phyloP scores from a whole-genome alignment of 2,797 vertebrate species.

The Jordanella pulchra region DNA sequence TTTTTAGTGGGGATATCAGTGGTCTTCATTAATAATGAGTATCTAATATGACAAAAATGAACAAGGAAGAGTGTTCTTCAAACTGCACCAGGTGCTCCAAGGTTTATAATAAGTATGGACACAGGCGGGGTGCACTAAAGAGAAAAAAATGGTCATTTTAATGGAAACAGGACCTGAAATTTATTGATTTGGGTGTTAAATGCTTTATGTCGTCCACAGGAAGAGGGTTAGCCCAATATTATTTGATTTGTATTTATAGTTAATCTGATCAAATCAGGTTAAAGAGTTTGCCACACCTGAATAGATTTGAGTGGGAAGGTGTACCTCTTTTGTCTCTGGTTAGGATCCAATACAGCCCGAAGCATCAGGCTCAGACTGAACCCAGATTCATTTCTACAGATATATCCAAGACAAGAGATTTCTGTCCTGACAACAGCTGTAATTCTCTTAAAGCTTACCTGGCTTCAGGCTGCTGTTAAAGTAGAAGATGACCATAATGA shows the following conservation, averaged over 20 bases:
- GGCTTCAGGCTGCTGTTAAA: constrained; percentile 82
- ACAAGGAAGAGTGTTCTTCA: neutral
- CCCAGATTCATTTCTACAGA: neutral
- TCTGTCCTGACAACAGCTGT: no score
- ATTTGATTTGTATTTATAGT: neutral
- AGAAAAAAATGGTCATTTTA: neutral
- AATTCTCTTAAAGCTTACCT: constrained; percentile 72
- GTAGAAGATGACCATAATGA: constrained; percentile 83
- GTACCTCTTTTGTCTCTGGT: constrained; percentile 3
- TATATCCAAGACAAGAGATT: no score
- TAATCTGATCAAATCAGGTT: neutral
- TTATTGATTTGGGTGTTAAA: neutral
- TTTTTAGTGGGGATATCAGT: no score
- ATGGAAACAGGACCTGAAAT: neutral
- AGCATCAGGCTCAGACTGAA: neutral
- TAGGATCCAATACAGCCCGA: neutral
- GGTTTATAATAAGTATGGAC: neutral
- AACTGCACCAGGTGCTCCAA: neutral
- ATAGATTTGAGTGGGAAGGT: neutral
- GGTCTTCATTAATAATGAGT: no score
- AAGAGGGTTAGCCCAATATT: neutral
- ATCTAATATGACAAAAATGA: no score
- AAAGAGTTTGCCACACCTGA: neutral
- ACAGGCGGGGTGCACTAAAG: neutral
- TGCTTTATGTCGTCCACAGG: no score